Conservation (phyloP, 1,140 invertebrate genomes). For the Sitobion miscanthi region DNA sequence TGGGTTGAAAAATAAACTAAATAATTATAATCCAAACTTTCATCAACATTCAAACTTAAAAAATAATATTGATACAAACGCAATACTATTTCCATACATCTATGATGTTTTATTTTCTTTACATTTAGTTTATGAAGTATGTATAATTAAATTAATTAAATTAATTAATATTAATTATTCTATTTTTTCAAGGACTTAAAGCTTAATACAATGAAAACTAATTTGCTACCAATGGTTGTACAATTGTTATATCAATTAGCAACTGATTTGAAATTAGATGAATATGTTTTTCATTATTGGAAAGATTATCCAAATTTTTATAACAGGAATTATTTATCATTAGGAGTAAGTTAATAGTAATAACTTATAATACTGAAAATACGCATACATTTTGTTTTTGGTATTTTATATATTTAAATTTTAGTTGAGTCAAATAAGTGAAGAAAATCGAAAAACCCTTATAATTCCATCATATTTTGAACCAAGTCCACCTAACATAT, state of each 20-base stretch:
- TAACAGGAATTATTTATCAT: constrained; percentile 26
- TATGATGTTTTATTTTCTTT: constrained; percentile 79
- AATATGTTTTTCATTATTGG: constrained; percentile 83
- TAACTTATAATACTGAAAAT: neutral
- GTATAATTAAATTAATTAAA: neutral
- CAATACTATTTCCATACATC: constrained; percentile 77
- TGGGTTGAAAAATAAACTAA: constrained; percentile 47
- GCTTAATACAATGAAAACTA: constrained; percentile 74
- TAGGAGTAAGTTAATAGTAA: neutral
- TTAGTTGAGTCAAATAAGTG: constrained; percentile 69
- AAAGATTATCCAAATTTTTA: constrained; percentile 78
- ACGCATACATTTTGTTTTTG: neutral
- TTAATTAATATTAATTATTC: neutral
- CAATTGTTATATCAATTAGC: constrained; percentile 80
- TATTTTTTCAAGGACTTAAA: constrained; percentile 74
- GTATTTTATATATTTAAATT: neutral
- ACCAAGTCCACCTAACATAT: constrained; percentile 73
- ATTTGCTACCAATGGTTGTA: constrained; percentile 74
- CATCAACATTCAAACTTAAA: constrained; percentile 60
- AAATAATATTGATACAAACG: constrained; percentile 70
- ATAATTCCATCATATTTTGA: constrained; percentile 47
- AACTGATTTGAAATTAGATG: constrained; percentile 74
- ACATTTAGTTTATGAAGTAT: constrained; percentile 85
- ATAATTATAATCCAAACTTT: constrained; percentile 57
- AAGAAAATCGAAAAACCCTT: neutral